Evolutionary conservation across 1,140 invertebrate genomes (phyloP).

Genomic region (Chionoecetes opilio): DNA sequence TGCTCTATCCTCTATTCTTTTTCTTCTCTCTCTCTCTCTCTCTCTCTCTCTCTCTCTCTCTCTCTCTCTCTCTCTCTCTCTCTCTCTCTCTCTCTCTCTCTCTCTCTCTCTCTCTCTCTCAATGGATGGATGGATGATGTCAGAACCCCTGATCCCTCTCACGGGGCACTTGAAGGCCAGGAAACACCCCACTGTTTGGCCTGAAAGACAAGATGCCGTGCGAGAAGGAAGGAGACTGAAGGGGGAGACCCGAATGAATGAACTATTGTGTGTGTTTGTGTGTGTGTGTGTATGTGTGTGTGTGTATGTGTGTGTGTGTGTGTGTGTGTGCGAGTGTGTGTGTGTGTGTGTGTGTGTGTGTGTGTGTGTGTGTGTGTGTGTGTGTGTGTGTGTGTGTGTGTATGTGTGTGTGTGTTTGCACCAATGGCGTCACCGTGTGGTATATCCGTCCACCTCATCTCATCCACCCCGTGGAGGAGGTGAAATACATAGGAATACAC

Average conservation of each 20-base stretch:
- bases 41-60: no score
- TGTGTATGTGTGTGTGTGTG: not conserved
- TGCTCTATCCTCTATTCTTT: no score
- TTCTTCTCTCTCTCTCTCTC: no score
- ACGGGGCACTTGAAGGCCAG: not conserved
- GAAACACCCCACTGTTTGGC: not conserved
- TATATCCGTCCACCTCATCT: not conserved
- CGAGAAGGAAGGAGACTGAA: not conserved
- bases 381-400: not conserved
- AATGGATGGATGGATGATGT: not conserved
- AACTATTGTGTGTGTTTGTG: not conserved
- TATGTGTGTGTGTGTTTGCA: not conserved
- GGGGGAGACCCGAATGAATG: not conserved
- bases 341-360: not conserved
- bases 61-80: no score
- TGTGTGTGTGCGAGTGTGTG: not conserved
- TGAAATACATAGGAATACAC: no score
- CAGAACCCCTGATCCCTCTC: not conserved
- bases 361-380: not conserved
- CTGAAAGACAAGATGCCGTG: slow-evolving; percentile 1
- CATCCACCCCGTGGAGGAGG: no score
- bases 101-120: not conserved
- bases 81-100: not conserved
- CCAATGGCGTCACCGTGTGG: not conserved
- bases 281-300: slow-evolving; percentile 16